Evolutionary conservation across 30 jellyfish, hydroid and myxozoan species (phyloP).

Genomic region (Chrysaora quinquecirrha): DNA sequence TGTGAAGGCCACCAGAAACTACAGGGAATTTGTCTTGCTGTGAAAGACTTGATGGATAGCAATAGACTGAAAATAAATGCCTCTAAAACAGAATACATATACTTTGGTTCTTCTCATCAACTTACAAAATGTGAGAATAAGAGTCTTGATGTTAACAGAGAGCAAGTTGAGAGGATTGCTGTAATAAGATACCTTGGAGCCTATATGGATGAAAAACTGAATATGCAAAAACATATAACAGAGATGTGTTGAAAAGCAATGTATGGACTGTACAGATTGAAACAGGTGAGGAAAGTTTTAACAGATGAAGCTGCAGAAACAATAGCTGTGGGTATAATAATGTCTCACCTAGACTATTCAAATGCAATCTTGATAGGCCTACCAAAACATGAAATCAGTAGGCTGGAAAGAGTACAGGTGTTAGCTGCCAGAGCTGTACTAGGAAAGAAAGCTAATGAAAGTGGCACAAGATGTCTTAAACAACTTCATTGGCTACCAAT

Average conservation of each 20-base stretch:
- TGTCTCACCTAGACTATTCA: constrained; percentile 55
- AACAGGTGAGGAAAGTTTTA: constrained; percentile 44
- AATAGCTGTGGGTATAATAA: constrained; percentile 44
- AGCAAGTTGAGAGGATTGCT: constrained; percentile 43
- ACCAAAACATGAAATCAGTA: constrained; percentile 44
- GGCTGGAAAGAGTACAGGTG: constrained; percentile 58
- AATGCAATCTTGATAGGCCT: constrained; percentile 53
- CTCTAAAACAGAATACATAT: constrained; percentile 56
- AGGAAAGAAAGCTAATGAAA: constrained; percentile 27
- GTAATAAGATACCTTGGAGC: constrained; percentile 62
- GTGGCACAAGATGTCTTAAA: constrained; percentile 60
- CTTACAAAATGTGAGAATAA: constrained; percentile 44
- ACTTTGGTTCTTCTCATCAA: constrained; percentile 51
- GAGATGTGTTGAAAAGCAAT: constrained; percentile 53
- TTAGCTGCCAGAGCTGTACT: constrained; percentile 40
- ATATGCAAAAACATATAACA: constrained; percentile 36
- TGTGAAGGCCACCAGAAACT: constrained; percentile 44
- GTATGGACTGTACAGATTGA: constrained; percentile 55
- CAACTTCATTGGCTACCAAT: constrained; percentile 61
- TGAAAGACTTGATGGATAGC: constrained; percentile 65
- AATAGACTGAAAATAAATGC: constrained; percentile 53
- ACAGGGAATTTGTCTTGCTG: constrained; percentile 44
- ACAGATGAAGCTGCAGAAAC: constrained; percentile 56
- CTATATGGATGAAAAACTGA: constrained; percentile 52
- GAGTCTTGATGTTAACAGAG: constrained; percentile 42